Conservation (phyloP, 1,140 invertebrate species). For the Eurosta solidaginis region DNA sequence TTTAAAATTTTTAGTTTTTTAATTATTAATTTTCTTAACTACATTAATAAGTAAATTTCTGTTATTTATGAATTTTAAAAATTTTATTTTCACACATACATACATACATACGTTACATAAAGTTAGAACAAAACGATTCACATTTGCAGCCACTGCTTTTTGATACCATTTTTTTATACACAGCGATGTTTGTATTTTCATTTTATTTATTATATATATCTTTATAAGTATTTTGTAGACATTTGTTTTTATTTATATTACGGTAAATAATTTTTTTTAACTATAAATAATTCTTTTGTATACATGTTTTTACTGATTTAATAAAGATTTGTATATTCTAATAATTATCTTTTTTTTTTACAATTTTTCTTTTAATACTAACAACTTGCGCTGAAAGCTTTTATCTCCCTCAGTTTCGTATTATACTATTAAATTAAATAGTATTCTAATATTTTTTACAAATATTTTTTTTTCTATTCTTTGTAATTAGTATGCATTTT, state of each 20-base stretch:
- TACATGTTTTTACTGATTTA: slow-evolving; percentile 42
- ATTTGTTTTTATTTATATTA: not conserved
- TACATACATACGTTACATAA: not conserved
- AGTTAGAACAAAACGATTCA: slow-evolving; percentile 6
- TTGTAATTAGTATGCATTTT: slow-evolving; percentile 29
- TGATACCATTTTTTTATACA: not conserved
- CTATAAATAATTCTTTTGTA: slow-evolving; percentile 14
- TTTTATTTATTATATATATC: not conserved
- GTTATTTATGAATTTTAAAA: slow-evolving; percentile 27
- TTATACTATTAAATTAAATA: not conserved
- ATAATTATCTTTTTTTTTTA: no score
- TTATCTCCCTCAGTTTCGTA: not conserved
- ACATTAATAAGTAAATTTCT: not conserved
- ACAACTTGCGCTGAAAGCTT: slow-evolving; percentile 1
- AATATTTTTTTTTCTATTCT: slow-evolving; percentile 35
- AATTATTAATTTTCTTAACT: not conserved
- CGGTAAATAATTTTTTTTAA: not conserved
- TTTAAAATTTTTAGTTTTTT: not conserved
- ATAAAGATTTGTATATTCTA: not conserved
- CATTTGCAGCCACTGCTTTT: slow-evolving; percentile 17
- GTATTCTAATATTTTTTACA: not conserved
- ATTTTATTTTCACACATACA: slow-evolving; percentile 9
- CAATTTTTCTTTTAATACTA: no score
- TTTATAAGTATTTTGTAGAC: not conserved
- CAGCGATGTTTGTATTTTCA: not conserved